Evolutionary conservation across 2,888 invertebrate species (phyloP).

Genomic region (Netelia fuscicornis): DNA sequence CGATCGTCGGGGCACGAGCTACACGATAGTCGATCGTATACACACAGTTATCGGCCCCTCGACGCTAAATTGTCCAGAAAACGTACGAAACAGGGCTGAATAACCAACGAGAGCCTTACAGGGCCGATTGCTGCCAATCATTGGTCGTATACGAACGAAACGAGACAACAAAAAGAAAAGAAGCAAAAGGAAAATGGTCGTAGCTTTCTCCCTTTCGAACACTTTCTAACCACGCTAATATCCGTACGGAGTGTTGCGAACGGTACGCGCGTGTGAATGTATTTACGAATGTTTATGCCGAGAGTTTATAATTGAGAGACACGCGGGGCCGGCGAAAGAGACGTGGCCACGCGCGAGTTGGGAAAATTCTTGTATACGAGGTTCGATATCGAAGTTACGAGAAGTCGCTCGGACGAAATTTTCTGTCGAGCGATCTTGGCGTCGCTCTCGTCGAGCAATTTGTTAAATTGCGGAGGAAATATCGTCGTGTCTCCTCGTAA

Average conservation of each 20-base stretch:
- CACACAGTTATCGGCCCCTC: no score
- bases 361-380: slow-evolving; percentile 24
- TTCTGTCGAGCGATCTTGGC: background rate
- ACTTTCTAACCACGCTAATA: slow-evolving; percentile 67
- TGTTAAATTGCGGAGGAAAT: slow-evolving; percentile 1
- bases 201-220: slow-evolving; percentile 68
- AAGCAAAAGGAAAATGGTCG: slow-evolving; percentile 43
- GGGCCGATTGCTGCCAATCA: slow-evolving; percentile 8
- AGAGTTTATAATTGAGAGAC: slow-evolving; percentile 59
- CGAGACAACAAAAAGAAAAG: background rate
- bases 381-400: background rate
- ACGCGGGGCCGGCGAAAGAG: slow-evolving; percentile 1
- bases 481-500: slow-evolving; percentile 5
- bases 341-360: slow-evolving; percentile 19
- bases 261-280: slow-evolving; percentile 19
- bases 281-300: slow-evolving; percentile 52
- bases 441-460: background rate
- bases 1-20: no score
- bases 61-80: no score
- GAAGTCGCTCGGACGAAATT: background rate
- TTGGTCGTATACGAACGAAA: background rate
- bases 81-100: slow-evolving; percentile 26
- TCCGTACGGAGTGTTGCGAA: slow-evolving; percentile 37
- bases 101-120: background rate
- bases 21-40: no score